These are phyloP conservation scores for Nerophis lumbriciformis DNA, from an alignment of 2,113 vertebrate species.

Conservation along the genomic window DNA sequence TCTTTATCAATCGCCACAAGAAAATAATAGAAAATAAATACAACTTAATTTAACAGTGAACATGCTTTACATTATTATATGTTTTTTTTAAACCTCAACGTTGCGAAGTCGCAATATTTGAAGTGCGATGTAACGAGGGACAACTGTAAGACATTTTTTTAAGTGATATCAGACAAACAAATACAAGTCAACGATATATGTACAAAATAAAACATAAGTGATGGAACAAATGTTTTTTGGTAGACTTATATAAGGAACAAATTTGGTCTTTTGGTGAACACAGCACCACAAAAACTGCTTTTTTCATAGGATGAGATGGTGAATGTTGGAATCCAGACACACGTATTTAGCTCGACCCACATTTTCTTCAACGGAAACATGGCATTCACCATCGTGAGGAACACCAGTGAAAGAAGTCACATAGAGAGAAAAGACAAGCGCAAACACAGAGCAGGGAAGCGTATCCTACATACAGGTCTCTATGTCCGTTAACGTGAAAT, in stretches of 20 bases:
- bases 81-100: too few species aligned
- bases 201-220: conserved; percentile 29
- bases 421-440: conserved; percentile 56
- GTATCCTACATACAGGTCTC: conserved; percentile 90
- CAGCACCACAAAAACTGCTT: conserved; percentile 76
- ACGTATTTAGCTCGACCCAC: conserved; percentile 31
- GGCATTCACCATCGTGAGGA: conserved; percentile 22
- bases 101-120: too few species aligned
- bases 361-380: conserved; percentile 32
- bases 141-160: background rate
- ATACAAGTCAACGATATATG: conserved; percentile 28
- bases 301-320: conserved; percentile 58
- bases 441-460: conserved; percentile 55
- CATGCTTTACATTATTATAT: too few species aligned
- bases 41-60: too few species aligned
- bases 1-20: too few species aligned
- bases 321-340: conserved; percentile 45
- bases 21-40: too few species aligned
- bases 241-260: conserved; percentile 5
- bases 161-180: conserved; percentile 31
- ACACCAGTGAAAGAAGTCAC: conserved; percentile 46
- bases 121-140: too few species aligned
- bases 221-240: background rate
- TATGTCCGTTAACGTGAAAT: conserved; percentile 91
- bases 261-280: conserved; percentile 3